phyloP scores from a whole-genome alignment of 1,140 invertebrate species.

The Frieseomelitta varia region DNA sequence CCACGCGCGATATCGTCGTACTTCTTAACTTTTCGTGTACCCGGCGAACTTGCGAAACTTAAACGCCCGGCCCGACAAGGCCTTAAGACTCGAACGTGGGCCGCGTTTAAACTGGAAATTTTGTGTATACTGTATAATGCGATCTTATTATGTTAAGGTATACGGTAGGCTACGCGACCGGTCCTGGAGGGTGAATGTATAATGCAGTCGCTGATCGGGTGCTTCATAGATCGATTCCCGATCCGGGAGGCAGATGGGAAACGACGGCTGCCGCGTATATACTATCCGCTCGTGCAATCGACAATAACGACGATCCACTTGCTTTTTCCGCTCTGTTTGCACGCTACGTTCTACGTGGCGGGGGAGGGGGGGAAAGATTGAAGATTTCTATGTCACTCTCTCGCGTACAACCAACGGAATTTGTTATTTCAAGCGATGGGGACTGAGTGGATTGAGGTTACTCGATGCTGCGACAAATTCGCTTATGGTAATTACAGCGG shows the following conservation, averaged over 20 bases:
- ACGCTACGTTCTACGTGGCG: not conserved
- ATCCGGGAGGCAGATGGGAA: constrained; percentile 35
- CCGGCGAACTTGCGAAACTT: constrained; percentile 45
- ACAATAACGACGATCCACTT: constrained; percentile 13
- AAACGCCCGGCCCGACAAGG: constrained; percentile 50
- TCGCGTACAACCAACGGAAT: not conserved
- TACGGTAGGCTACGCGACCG: constrained; percentile 67
- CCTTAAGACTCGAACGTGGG: constrained; percentile 63
- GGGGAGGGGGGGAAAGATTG: not conserved
- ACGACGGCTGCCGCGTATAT: constrained; percentile 39
- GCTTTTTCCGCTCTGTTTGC: not conserved
- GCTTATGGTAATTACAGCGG: not conserved
- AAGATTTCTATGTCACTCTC: not conserved
- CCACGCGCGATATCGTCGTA: constrained; percentile 22
- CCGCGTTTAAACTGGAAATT: constrained; percentile 73
- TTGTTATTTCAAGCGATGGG: not conserved
- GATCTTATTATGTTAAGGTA: constrained; percentile 79
- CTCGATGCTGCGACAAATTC: not conserved
- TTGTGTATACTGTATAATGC: constrained; percentile 78
- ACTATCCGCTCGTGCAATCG: constrained; percentile 28
- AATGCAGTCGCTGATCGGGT: constrained; percentile 65
- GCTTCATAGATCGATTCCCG: constrained; percentile 15
- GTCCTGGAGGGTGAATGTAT: constrained; percentile 72
- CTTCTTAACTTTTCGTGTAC: constrained; percentile 49
- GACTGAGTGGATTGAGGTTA: not conserved